Base-by-base conservation (phyloP, 2,888 invertebrate species). In the Drosophila niveifrons region DNA sequence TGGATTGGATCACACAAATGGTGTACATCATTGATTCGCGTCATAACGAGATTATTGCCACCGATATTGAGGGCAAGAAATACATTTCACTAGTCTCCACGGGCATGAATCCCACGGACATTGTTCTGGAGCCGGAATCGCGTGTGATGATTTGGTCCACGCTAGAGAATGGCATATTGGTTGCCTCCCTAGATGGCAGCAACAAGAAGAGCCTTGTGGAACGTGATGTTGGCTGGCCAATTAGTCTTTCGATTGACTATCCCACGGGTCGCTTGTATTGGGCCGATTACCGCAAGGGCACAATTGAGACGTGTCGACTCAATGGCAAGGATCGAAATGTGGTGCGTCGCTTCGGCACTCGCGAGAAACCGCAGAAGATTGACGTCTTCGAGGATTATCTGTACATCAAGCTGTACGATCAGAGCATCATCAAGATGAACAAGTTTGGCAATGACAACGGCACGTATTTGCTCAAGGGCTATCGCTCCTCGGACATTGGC, bases 211-310 rank as follows among this genome's bases (percentile, higher is more conserved):
- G 93, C 64, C 91, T 96, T 41, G 94, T 96, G 55, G 92, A 93
- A 61, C 93, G 93, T 3, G 94, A 95, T 79, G 93, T 95, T 69
- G 94, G 95, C 11, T 96, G 96, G 94, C 96, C 96, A 0, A 94
- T 94, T 3, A 96, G 97, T 77, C 93, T 97, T 48, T 95, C 97
- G 4, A 93, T 97, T 59, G 96, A 96, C 92, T 94, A 95, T 90
- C 94, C 96, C 0, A 95, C 95, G 0, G 93, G 93, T n/a, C 93
- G 97, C 6, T 91, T 98, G 3, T 97, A 97, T 93, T 97, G 96
- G 96, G 94, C 96, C 10, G 98, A 98, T 93, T 94, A 95, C n/a
- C 96, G 96, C 91, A 94, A 94, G 77, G 94, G 94, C 79, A 94
- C 95, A 17, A 94, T 97, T 64, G 96, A 96, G 92, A 95, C 95